A percentile compares a stretch with the other conserved stretches of the same genome.
These are phyloP conservation scores for Acanthisitta chloris DNA, from an alignment of 2,113 vertebrate genomes.

Conservation along the genomic window DNA sequence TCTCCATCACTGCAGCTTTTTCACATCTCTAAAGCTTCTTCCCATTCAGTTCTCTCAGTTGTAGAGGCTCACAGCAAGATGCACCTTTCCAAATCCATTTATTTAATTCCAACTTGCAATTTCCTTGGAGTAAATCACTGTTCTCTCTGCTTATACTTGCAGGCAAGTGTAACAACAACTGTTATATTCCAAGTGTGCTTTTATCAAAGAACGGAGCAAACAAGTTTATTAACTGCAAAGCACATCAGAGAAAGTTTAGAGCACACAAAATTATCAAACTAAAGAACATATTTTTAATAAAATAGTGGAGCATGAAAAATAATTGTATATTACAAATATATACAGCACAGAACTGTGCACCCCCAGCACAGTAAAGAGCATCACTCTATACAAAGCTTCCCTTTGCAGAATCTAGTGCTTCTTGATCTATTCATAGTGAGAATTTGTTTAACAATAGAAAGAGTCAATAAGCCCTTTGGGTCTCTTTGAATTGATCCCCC, in stretches of 20 bases:
- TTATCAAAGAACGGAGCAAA: background rate
- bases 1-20: background rate
- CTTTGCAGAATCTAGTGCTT: slow-evolving; percentile 81
- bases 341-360: slow-evolving; percentile 69
- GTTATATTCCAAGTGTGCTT: background rate
- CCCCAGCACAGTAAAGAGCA: slow-evolving; percentile 64
- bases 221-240: slow-evolving; percentile 41
- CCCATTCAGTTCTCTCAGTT: background rate
- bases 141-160: background rate
- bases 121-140: background rate
- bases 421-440: slow-evolving; percentile 82
- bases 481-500: slow-evolving; percentile 75
- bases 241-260: background rate
- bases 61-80: background rate
- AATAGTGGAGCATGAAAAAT: slow-evolving; percentile 83
- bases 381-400: slow-evolving; percentile 76
- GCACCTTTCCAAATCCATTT: background rate
- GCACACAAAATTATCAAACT: slow-evolving; percentile 76
- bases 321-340: slow-evolving; percentile 84
- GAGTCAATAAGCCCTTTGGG: slow-evolving; percentile 81
- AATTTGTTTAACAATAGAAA: slow-evolving; percentile 87
- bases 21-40: slow-evolving; percentile 4
- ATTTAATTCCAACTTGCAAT: background rate
- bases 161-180: background rate
- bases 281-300: slow-evolving; percentile 88